These are phyloP conservation scores for Antrozous pallidus DNA, from an alignment of 2,797 vertebrate genomes.

Conservation along the genomic window DNA sequence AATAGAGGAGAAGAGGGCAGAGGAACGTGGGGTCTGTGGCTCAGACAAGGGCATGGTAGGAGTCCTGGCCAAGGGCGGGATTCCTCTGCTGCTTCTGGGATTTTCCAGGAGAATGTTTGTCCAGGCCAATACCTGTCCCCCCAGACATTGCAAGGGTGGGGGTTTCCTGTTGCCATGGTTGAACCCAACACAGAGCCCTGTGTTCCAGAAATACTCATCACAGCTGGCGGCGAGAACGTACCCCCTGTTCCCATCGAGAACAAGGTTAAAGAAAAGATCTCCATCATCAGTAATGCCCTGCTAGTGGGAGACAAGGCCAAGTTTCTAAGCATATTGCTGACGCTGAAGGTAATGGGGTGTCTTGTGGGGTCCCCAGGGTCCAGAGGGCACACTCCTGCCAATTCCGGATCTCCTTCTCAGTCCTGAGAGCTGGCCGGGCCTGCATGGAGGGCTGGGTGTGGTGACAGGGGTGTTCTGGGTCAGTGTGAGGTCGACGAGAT, in stretches of 20 bases:
- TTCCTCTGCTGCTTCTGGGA: background rate
- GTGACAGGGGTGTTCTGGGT: background rate
- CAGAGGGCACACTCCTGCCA: rapidly evolving
- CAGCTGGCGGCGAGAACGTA: constrained; percentile 92
- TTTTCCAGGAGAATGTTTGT: background rate
- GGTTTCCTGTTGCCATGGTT: rapidly evolving
- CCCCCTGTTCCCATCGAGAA: constrained; percentile 92
- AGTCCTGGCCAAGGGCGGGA: no score
- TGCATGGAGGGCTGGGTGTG: rapidly evolving
- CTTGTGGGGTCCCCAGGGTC: background rate
- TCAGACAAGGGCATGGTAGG: background rate
- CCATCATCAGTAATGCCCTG: constrained; percentile 93
- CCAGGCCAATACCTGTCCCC: background rate
- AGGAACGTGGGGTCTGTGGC: background rate
- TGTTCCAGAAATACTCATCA: constrained; percentile 93
- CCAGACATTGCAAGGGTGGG: background rate
- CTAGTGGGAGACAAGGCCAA: constrained; percentile 94
- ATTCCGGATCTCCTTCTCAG: rapidly evolving
- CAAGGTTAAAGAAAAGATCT: constrained; percentile 87
- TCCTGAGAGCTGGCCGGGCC: background rate
- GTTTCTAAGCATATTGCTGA: constrained; percentile 93
- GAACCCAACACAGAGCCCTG: background rate
- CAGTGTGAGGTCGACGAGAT: constrained; percentile 86
- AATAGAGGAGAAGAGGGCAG: rapidly evolving
- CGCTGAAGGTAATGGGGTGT: constrained; percentile 87